Evolutionary conservation across 2,113 vertebrate genomes (phyloP).

Genomic region (Rhinolophus sinicus): DNA sequence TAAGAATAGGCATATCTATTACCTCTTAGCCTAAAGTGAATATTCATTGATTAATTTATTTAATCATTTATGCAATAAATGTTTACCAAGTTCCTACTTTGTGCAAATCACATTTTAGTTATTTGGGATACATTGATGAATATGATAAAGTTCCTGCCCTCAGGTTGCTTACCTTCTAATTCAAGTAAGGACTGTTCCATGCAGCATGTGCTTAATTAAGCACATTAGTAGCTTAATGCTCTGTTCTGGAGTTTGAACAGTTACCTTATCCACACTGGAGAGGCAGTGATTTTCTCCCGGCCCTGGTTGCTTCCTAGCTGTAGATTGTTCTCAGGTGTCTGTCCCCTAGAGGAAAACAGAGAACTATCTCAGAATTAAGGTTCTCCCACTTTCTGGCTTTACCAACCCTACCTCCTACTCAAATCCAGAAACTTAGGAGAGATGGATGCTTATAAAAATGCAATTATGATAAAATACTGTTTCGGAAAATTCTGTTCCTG

Average conservation of each 20-base stretch:
- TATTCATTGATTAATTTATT: background rate
- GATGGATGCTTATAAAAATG: background rate
- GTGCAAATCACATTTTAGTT: background rate
- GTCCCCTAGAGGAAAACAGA: background rate
- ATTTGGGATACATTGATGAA: background rate
- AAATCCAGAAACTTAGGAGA: background rate
- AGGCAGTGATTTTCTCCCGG: background rate
- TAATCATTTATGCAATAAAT: background rate
- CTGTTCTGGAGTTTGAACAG: background rate
- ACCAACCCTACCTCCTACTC: background rate
- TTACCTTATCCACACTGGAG: background rate
- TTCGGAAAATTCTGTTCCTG: conserved; percentile 21
- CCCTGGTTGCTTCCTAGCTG: background rate
- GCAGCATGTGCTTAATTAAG: background rate
- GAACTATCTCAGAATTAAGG: background rate
- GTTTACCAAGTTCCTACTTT: background rate
- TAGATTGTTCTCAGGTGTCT: background rate
- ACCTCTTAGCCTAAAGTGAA: background rate
- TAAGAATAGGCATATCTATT: background rate
- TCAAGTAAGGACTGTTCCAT: background rate
- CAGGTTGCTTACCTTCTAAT: conserved; percentile 16
- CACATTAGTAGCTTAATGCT: background rate
- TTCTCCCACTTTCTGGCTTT: background rate
- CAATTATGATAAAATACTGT: background rate
- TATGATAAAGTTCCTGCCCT: background rate